A percentile compares a stretch with the other conserved stretches of the same genome.
Conservation (phyloP, 2,888 invertebrate genomes). For the Hyposoter dolosus region DNA sequence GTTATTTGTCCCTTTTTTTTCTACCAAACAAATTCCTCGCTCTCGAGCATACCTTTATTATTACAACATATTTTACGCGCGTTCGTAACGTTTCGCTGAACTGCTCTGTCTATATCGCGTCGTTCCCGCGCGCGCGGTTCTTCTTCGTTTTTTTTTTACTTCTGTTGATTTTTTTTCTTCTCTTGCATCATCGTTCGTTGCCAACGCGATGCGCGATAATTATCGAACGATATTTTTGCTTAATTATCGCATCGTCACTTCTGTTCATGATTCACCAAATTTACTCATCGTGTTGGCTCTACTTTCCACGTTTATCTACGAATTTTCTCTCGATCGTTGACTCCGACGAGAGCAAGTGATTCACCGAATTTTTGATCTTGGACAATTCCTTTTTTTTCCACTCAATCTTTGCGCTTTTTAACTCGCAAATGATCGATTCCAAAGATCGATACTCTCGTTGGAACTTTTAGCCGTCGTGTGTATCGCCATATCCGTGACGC, state of each 20-base stretch:
- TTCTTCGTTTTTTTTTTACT: not conserved
- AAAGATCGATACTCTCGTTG: constrained; percentile 32
- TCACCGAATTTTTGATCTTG: not conserved
- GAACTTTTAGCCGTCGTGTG: not conserved
- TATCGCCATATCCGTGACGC: constrained; percentile 18
- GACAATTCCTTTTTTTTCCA: not conserved
- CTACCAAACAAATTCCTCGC: constrained; percentile 43
- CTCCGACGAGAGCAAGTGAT: not conserved
- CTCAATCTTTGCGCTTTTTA: constrained; percentile 6
- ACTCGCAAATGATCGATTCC: constrained; percentile 9
- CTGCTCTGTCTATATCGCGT: not conserved
- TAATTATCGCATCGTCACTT: not conserved
- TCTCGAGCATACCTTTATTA: constrained; percentile 37
- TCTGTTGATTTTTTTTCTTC: not conserved
- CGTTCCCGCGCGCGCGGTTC: not conserved
- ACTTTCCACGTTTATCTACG: not conserved
- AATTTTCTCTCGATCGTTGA: not conserved
- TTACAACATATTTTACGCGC: constrained; percentile 31
- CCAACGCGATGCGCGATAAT: not conserved
- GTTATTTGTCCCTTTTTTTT: not conserved
- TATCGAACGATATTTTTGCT: not conserved
- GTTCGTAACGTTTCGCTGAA: constrained; percentile 10
- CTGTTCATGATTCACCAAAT: not conserved
- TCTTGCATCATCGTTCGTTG: not conserved
- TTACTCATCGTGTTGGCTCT: not conserved